Base-by-base conservation (phyloP, 1,140 invertebrate genomes). In the Penaeus vannamei region DNA sequence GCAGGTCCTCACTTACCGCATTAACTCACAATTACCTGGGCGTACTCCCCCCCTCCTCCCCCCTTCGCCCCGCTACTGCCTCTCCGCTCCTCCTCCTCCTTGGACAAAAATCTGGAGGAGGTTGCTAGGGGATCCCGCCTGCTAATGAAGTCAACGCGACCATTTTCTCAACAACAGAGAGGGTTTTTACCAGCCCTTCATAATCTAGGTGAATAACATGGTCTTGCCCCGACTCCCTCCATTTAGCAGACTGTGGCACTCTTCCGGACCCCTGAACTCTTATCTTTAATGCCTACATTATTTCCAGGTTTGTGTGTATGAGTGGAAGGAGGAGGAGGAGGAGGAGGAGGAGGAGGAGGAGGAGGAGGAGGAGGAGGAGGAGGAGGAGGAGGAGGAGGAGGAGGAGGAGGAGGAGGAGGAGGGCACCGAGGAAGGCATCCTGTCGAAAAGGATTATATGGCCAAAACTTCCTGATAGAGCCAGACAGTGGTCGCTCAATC, bases 121-220 rank as follows among this genome's bases (percentile, higher is more conserved):
- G 29, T 3, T 81, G 60, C 53, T 46, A 59, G 3, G 46, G 79
- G 36, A 59, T n/a, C 46, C 46, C 79, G 26, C 29, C 22, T 59
- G 60, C 79, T 81, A 53, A 46, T 81, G 17, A 36, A 59, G 46
- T 81, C 79, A 46, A 29, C 60, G 60, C 29, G 79, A 53, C 60
- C 79, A 59, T 81, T 81, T 81, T 81, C 79, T 26, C 46, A 59
- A 81, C 29, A 59, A 17, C 60, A 59, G 53, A 59, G 29, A 26
- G 60, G 22, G 79, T 81, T 81, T n/a, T 81, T 59, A 81, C 60
- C n/a, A 46, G 46, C n/a, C 79, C 79, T 81, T 81, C 60, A 81
- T 81, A 81, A 81, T 59, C 26, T 46, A 81, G 79, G 46, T 81
- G 29, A 26, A 81, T 81, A 81, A 81, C 19, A 59, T 53, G 2